A percentile compares a stretch with the other conserved stretches of the same genome.
phyloP scores from a whole-genome alignment of 2,797 vertebrate genomes.

The Macrochelys suwanniensis region DNA sequence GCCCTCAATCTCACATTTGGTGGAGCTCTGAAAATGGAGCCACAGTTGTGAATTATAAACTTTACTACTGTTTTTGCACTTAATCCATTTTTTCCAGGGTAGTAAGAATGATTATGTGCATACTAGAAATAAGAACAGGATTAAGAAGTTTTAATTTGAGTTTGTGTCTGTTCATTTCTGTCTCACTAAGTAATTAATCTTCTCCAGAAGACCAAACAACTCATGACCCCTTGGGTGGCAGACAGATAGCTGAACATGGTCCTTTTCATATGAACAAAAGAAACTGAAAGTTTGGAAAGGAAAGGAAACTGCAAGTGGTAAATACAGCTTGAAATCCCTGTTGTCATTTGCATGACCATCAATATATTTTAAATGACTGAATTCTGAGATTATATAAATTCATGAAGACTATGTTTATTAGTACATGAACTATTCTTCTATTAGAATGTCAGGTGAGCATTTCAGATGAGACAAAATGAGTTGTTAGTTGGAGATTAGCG shows the following conservation, averaged over 20 bases:
- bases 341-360: not conserved
- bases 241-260: not conserved
- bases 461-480: conserved; percentile 27
- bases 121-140: not conserved
- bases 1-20: not conserved
- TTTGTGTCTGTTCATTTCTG: not conserved
- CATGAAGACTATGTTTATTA: conserved; percentile 59
- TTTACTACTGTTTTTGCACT: not conserved
- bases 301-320: not conserved
- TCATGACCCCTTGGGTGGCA: not conserved
- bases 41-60: not conserved
- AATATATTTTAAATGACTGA: conserved; percentile 3
- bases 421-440: not conserved
- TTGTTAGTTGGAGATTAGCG: conserved; percentile 19
- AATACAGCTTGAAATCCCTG: not conserved
- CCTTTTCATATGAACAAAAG: not conserved
- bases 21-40: not conserved
- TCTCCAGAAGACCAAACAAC: not conserved
- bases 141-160: not conserved
- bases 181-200: not conserved
- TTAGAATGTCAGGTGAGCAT: conserved; percentile 6
- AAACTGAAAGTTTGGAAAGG: not conserved
- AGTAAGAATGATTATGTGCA: not conserved
- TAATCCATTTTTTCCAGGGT: not conserved
- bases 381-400: conserved; percentile 47